Base-by-base conservation (phyloP, 2,113 vertebrate species). In the Psettodes erumei region DNA sequence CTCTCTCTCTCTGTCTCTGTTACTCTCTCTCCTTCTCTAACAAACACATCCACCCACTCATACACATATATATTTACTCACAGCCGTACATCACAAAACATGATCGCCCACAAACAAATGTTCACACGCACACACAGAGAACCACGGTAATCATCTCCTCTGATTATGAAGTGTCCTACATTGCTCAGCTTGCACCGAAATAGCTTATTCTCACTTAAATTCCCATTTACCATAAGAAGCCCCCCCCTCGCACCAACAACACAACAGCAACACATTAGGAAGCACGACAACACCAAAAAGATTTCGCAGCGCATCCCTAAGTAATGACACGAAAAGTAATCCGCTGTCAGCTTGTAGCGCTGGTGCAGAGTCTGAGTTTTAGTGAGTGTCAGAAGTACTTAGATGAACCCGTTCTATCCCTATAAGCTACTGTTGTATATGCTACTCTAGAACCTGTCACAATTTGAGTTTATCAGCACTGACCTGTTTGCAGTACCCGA, bases 151-250 rank as follows among this genome's bases (percentile, higher is more conserved):
- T 75, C 30, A 67, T 74, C 56, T 38, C n/a, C 38, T 30, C 53
- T 66, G 59, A 53, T 70, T 79, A 42, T 5, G 32, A 82, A 28
- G 64, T 77, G 62, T 81, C 56, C 80, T 84, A 59, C 83, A 82
- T 78, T 51, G 62, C 75, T 76, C 62, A 64, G 75, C 25, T 64
- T 75, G 37, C 35, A 30, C 62, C 30, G 18, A 81, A 77, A 85
- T 32, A 58, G 68, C 73, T 75, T 82, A 83, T 83, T 79, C 70
- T 75, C 61, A 65, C 81, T 80, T 75, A 64, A 85, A 86, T 73
- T 88, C 61, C 6, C 53, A 68, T 86, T 86, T 78, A 63, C 27
- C 8, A 21, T 25, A 38, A 62, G 35, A 75, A 40, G 6, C 4
- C 19, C 1, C 48, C 8, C 58, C 62, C 53, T 60, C n/a, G 64